These are phyloP conservation scores for Brachyalestes nurse DNA, from an alignment of 2,797 vertebrate genomes.

Conservation along the genomic window DNA sequence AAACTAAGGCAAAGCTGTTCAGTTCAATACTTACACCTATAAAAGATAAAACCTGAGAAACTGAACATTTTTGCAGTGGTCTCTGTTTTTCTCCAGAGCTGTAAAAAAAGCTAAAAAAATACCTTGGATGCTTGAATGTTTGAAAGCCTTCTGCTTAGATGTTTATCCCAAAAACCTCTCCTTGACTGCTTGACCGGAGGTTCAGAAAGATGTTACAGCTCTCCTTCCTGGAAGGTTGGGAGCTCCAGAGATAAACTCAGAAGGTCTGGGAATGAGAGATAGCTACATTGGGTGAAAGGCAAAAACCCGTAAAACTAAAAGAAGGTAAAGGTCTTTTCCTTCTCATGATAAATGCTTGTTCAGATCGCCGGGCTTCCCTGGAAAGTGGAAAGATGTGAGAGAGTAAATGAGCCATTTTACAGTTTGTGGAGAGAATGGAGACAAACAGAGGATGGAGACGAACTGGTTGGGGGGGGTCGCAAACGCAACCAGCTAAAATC, in stretches of 20 bases:
- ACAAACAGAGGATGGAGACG: constrained; percentile 20
- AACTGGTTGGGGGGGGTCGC: constrained; percentile 50
- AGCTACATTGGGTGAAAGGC: background rate
- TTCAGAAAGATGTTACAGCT: no score
- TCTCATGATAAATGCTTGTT: background rate
- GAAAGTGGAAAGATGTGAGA: background rate
- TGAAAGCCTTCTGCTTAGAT: no score
- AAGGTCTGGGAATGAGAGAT: background rate
- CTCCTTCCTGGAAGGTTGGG: no score
- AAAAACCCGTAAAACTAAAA: background rate
- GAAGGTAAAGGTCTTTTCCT: background rate
- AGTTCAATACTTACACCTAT: no score
- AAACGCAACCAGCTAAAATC: constrained; percentile 65
- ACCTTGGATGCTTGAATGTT: constrained; percentile 29
- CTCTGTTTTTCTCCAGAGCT: no score
- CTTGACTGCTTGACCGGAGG: no score
- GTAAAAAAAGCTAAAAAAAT: no score
- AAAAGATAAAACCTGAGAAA: no score
- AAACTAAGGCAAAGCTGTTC: no score
- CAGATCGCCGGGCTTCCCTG: background rate
- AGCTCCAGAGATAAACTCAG: background rate
- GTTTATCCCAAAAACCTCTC: no score
- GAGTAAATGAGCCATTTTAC: constrained; percentile 47
- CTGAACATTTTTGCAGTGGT: no score
- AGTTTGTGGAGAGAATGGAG: constrained; percentile 45